These are phyloP conservation scores for Dreissena polymorpha DNA, from an alignment of 1,140 invertebrate species.

Conservation along the genomic window DNA sequence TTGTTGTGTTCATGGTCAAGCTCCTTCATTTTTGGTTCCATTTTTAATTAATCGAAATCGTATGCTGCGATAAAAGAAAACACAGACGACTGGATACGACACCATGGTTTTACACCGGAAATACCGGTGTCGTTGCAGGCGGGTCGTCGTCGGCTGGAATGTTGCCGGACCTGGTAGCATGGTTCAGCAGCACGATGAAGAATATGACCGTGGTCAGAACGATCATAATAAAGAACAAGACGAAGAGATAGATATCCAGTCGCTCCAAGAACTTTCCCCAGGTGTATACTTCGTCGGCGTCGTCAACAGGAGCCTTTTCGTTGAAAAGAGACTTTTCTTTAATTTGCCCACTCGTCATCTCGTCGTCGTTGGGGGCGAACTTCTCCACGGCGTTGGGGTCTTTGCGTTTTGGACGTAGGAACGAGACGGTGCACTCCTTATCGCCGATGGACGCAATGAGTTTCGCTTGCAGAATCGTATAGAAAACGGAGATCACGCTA, in stretches of 20 bases:
- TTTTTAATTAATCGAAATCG: too few species aligned
- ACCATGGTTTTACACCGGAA: too few species aligned
- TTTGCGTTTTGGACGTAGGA: neutral
- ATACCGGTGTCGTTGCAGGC: too few species aligned
- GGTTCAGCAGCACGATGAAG: slow-evolving; percentile 19
- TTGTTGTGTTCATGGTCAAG: too few species aligned
- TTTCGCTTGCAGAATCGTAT: slow-evolving; percentile 29
- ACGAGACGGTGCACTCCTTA: slow-evolving; percentile 10
- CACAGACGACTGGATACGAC: too few species aligned
- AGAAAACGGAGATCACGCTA: slow-evolving; percentile 31
- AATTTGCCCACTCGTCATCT: neutral
- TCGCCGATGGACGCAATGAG: neutral
- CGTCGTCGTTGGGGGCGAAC: neutral
- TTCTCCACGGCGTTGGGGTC: neutral
- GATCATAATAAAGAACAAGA: slow-evolving; percentile 12
- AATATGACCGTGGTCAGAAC: neutral
- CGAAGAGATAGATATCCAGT: slow-evolving; percentile 15
- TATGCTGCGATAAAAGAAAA: too few species aligned
- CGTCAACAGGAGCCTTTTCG: neutral
- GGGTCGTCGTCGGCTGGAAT: too few species aligned
- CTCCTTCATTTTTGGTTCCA: too few species aligned
- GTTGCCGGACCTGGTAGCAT: too few species aligned
- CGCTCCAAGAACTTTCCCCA: slow-evolving; percentile 37
- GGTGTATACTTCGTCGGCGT: slow-evolving; percentile 8
- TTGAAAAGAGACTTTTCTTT: neutral